phyloP scores from a whole-genome alignment of 1,140 invertebrate genomes.

The Rhagoletis pomonella region DNA sequence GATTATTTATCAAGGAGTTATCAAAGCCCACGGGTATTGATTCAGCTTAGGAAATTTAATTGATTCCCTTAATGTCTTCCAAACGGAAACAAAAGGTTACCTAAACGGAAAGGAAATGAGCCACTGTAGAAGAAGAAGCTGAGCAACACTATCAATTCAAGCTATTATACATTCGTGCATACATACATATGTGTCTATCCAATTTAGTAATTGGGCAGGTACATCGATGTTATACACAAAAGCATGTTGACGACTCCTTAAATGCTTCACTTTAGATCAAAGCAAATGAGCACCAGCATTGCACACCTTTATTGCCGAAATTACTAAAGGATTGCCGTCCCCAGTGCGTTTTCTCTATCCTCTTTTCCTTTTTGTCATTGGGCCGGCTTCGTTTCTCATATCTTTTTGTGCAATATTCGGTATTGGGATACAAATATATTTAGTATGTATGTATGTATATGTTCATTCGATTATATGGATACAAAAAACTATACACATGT shows the following conservation, averaged over 20 bases:
- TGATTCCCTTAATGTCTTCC: too few species aligned
- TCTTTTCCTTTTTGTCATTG: neutral
- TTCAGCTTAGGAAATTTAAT: neutral
- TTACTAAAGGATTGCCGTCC: neutral
- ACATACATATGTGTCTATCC: neutral
- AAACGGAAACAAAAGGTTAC: neutral
- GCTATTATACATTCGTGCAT: neutral
- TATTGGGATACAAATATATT: neutral
- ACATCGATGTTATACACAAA: too few species aligned
- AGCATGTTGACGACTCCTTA: neutral
- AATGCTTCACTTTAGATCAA: neutral
- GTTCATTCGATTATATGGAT: too few species aligned
- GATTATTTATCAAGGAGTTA: neutral
- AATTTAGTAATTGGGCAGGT: neutral
- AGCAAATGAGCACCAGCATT: neutral
- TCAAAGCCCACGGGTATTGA: neutral
- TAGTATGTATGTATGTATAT: neutral
- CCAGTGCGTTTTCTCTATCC: neutral
- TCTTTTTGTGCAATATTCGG: neutral
- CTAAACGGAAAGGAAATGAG: neutral
- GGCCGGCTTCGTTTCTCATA: neutral
- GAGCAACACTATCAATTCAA: neutral
- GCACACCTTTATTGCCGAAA: neutral
- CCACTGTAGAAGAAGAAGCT: neutral
- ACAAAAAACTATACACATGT: too few species aligned